Conservation (phyloP, 2,113 vertebrate genomes). For the Oncorhynchus nerka region DNA sequence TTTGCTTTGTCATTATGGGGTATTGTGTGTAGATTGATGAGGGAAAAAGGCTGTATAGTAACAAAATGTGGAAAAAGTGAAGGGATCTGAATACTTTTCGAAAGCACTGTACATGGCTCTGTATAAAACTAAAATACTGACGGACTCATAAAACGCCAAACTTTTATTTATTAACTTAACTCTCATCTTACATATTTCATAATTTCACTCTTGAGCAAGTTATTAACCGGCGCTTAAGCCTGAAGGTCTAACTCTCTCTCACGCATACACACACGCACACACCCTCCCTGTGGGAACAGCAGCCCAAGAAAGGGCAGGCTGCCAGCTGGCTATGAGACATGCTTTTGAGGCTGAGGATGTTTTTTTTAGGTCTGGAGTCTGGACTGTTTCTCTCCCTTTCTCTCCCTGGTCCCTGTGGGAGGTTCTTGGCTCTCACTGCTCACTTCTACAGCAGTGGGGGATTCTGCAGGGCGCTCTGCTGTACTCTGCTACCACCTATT, state of each 20-base stretch:
- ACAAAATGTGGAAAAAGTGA: too few species aligned
- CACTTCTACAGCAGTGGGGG: neutral
- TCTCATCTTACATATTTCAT: neutral
- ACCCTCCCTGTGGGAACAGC: constrained; percentile 64
- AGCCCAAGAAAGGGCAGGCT: constrained; percentile 56
- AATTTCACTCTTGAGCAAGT: constrained; percentile 6
- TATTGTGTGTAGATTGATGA: too few species aligned
- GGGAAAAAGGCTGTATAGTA: too few species aligned
- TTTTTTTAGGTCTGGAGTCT: constrained; percentile 68
- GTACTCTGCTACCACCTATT: constrained; percentile 52
- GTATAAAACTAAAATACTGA: too few species aligned
- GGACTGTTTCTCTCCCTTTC: constrained; percentile 60
- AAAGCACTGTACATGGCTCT: too few species aligned
- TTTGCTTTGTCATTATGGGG: too few species aligned
- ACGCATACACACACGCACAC: constrained; percentile 7
- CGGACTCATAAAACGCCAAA: too few species aligned
- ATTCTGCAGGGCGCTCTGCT: too few species aligned
- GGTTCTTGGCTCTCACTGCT: constrained; percentile 42
- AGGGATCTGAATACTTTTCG: too few species aligned
- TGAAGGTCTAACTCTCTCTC: constrained; percentile 11
- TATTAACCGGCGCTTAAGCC: constrained; percentile 29
- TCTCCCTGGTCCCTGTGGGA: constrained; percentile 45
- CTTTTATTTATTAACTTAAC: too few species aligned
- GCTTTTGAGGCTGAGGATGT: constrained; percentile 67
- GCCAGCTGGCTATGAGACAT: constrained; percentile 68